Conservation (phyloP, 1,140 invertebrate genomes). For the Drosophila pectinifera region DNA sequence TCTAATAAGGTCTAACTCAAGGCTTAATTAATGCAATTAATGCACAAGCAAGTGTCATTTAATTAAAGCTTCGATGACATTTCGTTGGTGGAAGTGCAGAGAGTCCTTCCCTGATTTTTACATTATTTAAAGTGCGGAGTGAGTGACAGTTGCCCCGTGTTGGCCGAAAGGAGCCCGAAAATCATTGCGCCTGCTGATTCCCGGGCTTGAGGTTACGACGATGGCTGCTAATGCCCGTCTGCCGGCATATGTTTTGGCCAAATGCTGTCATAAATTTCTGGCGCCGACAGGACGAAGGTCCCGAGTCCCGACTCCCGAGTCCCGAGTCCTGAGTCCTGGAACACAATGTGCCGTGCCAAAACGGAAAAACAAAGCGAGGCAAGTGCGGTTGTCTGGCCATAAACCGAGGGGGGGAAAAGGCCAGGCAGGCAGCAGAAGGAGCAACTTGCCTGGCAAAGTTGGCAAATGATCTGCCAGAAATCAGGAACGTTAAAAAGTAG, state of each 20-base stretch:
- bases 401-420: constrained; percentile 1
- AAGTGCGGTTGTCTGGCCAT: constrained; percentile 60
- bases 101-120: constrained; percentile 25
- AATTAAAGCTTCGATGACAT: too few species aligned
- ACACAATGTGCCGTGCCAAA: constrained; percentile 73
- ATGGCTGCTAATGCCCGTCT: constrained; percentile 75
- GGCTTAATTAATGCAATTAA: too few species aligned
- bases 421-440: not conserved
- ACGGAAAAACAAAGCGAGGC: constrained; percentile 60
- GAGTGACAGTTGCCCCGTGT: constrained; percentile 7
- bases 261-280: constrained; percentile 80
- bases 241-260: constrained; percentile 80
- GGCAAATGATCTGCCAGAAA: constrained; percentile 81
- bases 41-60: too few species aligned
- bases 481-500: constrained; percentile 72
- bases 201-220: constrained; percentile 38
- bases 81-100: too few species aligned
- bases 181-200: not conserved
- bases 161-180: not conserved
- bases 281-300: constrained; percentile 53
- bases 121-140: constrained; percentile 7
- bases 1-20: too few species aligned
- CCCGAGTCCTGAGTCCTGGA: constrained; percentile 55
- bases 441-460: constrained; percentile 56
- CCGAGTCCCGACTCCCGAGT: constrained; percentile 27